phyloP scores from a whole-genome alignment of 2,113 vertebrate genomes.

The Rhadina sibilatrix region DNA sequence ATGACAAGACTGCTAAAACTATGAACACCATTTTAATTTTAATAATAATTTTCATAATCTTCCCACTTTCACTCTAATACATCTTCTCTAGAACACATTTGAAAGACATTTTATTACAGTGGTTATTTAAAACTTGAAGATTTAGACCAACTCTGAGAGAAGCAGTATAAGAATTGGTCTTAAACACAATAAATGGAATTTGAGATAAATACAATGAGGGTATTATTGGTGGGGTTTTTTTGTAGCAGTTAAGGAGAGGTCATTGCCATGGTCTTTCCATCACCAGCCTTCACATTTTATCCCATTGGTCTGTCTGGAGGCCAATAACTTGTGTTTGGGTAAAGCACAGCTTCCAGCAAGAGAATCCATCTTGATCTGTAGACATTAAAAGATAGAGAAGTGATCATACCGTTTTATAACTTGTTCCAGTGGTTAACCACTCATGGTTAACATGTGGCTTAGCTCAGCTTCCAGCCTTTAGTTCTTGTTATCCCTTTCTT shows the following conservation, averaged over 20 bases:
- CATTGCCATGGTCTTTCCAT: not conserved
- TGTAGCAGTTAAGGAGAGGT: not conserved
- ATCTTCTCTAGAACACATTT: not conserved
- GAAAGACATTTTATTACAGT: not conserved
- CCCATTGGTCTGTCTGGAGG: not conserved
- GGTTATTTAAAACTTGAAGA: not conserved
- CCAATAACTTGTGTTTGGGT: not conserved
- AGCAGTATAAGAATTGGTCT: not conserved
- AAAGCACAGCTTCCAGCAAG: not conserved
- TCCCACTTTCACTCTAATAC: not conserved
- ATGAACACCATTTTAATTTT: not conserved
- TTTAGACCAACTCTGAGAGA: not conserved
- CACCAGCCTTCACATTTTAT: not conserved
- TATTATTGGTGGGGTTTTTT: not conserved
- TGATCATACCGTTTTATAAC: constrained; percentile 38
- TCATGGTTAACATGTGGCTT: constrained; percentile 39
- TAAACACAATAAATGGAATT: not conserved
- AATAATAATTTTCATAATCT: not conserved
- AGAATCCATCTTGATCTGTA: not conserved
- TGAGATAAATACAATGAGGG: not conserved
- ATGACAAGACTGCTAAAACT: not conserved
- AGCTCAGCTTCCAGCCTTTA: constrained; percentile 33
- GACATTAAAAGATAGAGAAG: constrained; percentile 37
- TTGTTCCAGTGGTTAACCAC: constrained; percentile 55
- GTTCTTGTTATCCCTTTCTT: constrained; percentile 29